phyloP scores from a whole-genome alignment of 2,888 invertebrate genomes.

The Stegophylla sp. region DNA sequence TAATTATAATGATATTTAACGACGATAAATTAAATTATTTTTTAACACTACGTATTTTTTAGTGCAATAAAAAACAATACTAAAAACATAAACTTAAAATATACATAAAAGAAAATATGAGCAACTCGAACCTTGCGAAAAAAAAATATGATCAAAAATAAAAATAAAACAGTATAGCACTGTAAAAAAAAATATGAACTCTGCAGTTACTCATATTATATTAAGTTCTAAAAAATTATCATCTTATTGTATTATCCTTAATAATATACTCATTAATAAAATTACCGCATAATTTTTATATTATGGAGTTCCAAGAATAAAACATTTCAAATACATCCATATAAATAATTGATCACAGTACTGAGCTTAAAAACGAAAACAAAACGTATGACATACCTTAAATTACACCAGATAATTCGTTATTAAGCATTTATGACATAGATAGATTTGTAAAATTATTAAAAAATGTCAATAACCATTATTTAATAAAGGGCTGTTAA shows the following conservation, averaged over 20 bases:
- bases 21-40: background rate
- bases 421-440: no score
- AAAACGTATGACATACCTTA: background rate
- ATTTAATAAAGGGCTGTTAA: background rate
- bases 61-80: background rate
- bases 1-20: no score
- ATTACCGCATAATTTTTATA: background rate
- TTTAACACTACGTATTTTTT: no score
- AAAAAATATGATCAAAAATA: no score
- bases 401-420: background rate
- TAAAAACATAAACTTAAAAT: background rate
- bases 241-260: background rate
- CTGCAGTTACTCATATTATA: no score
- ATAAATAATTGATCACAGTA: background rate
- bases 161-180: no score
- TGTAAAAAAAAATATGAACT: no score
- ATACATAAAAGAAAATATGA: background rate
- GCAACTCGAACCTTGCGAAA: no score
- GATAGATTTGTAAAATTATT: background rate
- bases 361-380: background rate
- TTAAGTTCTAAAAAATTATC: background rate
- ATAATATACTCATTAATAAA: background rate
- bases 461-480: background rate
- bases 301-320: slow-evolving; percentile 23
- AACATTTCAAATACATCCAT: slow-evolving; percentile 25